Evolutionary conservation across 2,113 vertebrate genomes (phyloP).

Genomic region (Vidua macroura): DNA sequence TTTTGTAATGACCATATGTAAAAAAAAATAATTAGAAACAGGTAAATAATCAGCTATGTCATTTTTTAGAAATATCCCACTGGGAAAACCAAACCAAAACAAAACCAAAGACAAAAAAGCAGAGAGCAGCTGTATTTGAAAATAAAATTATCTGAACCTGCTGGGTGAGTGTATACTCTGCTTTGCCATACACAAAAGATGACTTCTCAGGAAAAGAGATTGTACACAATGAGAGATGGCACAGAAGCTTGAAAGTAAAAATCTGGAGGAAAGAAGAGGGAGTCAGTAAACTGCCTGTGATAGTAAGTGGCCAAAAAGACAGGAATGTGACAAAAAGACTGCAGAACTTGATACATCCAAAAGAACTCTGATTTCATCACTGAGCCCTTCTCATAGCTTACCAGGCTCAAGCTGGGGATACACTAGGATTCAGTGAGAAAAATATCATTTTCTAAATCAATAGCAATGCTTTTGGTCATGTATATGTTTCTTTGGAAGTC

Average conservation of each 20-base stretch:
- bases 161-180: background rate
- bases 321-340: background rate
- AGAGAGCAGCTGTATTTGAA: background rate
- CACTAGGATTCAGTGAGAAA: background rate
- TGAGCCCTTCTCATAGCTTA: background rate
- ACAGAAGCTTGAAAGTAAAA: background rate
- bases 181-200: background rate
- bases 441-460: background rate
- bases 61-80: background rate
- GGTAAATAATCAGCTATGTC: background rate
- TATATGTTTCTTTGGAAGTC: background rate
- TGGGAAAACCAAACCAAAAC: background rate
- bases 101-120: background rate
- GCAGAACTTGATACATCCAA: background rate
- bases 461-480: background rate
- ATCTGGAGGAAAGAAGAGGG: background rate
- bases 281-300: background rate
- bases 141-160: background rate
- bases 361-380: background rate
- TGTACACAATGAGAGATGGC: background rate
- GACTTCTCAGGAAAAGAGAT: background rate
- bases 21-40: background rate
- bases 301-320: background rate
- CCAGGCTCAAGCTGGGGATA: background rate
- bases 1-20: background rate